Percentiles rank a stretch among this genome's conserved stretches.
These are phyloP conservation scores for Chloroceryle amazona DNA, from an alignment of 2,797 vertebrate species.

Conservation along the genomic window DNA sequence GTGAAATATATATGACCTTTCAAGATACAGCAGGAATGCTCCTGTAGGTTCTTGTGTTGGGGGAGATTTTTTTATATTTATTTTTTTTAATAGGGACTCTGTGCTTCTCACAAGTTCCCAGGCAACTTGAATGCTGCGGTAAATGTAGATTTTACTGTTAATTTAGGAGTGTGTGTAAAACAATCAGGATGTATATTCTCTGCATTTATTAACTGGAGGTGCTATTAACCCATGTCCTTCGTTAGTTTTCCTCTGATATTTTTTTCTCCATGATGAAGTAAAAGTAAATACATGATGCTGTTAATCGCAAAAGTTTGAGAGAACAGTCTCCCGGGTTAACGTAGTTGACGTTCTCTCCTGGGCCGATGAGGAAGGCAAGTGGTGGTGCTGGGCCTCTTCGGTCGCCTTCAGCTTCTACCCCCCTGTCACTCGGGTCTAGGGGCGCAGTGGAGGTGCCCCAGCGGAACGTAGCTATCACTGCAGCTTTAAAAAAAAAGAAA, in stretches of 20 bases:
- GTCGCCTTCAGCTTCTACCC: not conserved
- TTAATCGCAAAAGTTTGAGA: not conserved
- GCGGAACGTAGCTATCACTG: not conserved
- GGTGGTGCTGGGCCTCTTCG: not conserved
- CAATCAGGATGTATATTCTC: not conserved
- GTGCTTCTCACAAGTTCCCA: conserved; percentile 33
- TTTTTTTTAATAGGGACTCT: not conserved
- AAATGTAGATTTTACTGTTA: not conserved
- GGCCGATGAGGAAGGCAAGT: not conserved
- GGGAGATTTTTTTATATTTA: not conserved
- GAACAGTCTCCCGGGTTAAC: not conserved
- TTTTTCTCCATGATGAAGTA: not conserved
- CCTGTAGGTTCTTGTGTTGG: not conserved
- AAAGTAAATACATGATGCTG: not conserved
- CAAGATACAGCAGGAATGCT: not conserved
- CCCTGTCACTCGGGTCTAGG: not conserved
- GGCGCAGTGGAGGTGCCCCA: not conserved
- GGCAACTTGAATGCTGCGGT: conserved; percentile 32
- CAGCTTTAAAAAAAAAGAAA: not conserved
- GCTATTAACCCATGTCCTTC: not conserved
- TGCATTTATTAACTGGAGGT: not conserved
- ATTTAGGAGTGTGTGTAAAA: not conserved
- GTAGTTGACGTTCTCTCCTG: accelerated
- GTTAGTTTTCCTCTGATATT: not conserved
- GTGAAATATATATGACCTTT: not conserved